phyloP scores from a whole-genome alignment of 2,113 vertebrate genomes.

The Sceloporus tristichus region DNA sequence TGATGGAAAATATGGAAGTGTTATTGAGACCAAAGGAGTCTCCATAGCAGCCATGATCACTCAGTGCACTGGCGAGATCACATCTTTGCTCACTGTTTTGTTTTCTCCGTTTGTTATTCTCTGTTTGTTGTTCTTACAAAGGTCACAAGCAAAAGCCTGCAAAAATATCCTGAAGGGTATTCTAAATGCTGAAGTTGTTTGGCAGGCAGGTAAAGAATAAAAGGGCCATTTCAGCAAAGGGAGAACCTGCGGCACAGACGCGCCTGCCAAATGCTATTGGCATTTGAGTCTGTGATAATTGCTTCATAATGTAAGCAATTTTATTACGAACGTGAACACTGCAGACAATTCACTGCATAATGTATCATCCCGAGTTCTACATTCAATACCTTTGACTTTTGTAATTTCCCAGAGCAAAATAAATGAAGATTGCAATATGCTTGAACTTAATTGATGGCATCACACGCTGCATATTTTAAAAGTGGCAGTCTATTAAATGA shows the following conservation, averaged over 20 bases:
- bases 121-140: conserved; percentile 51
- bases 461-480: accelerated
- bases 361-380: neutral
- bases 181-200: conserved; percentile 41
- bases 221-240: conserved; percentile 54
- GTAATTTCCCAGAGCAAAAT: neutral
- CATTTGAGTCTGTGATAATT: conserved; percentile 64
- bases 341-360: neutral
- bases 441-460: accelerated
- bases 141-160: conserved; percentile 45
- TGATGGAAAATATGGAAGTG: too few species aligned
- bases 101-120: conserved; percentile 5
- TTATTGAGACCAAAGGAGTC: too few species aligned
- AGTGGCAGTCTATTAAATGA: neutral
- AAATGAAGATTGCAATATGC: neutral
- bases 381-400: conserved; percentile 20
- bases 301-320: conserved; percentile 59
- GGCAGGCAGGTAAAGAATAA: conserved; percentile 56
- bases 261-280: conserved; percentile 34
- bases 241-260: conserved; percentile 4
- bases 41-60: neutral
- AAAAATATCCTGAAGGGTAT: conserved; percentile 5
- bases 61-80: neutral
- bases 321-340: conserved; percentile 32
- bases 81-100: neutral